Conservation (phyloP, 2,113 vertebrate genomes). For the Thamnaconus septentrionalis region DNA sequence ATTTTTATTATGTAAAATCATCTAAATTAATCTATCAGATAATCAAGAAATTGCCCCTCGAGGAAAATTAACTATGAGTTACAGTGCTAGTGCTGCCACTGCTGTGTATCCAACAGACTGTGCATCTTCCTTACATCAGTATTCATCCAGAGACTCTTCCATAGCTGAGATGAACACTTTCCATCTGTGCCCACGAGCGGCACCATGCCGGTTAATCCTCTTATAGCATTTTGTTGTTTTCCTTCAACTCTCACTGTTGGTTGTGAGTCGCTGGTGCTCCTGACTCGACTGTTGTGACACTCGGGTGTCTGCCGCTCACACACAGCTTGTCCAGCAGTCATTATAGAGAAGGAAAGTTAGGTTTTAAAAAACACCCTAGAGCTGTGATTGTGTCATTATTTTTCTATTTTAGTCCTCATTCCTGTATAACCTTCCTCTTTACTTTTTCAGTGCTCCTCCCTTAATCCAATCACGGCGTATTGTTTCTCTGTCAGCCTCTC, state of each 20-base stretch:
- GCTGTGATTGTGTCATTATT: background rate
- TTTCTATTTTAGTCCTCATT: no score
- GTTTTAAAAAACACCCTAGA: slow-evolving; percentile 4
- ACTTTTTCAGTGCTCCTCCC: background rate
- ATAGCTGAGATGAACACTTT: slow-evolving; percentile 18
- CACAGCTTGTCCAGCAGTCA: slow-evolving; percentile 5
- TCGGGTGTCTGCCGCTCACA: slow-evolving; percentile 38
- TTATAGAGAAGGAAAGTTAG: slow-evolving; percentile 5
- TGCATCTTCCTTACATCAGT: background rate
- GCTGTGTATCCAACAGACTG: background rate
- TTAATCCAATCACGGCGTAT: background rate
- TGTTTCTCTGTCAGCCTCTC: background rate
- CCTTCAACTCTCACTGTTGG: slow-evolving; percentile 50
- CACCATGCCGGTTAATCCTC: slow-evolving; percentile 53
- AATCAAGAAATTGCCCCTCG: no score
- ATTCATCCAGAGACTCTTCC: slow-evolving; percentile 2
- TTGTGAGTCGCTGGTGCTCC: slow-evolving; percentile 25
- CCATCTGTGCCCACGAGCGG: slow-evolving; percentile 37
- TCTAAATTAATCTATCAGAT: no score
- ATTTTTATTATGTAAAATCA: no score
- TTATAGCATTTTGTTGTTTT: slow-evolving; percentile 57
- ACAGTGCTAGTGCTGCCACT: background rate
- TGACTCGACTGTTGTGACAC: slow-evolving; percentile 23
- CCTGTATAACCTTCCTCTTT: background rate
- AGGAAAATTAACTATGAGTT: no score